Evolutionary conservation across 2,888 invertebrate genomes (phyloP), one percentile per base, ranked within the genome.

Genomic region (Oscheius sp.): DNA sequence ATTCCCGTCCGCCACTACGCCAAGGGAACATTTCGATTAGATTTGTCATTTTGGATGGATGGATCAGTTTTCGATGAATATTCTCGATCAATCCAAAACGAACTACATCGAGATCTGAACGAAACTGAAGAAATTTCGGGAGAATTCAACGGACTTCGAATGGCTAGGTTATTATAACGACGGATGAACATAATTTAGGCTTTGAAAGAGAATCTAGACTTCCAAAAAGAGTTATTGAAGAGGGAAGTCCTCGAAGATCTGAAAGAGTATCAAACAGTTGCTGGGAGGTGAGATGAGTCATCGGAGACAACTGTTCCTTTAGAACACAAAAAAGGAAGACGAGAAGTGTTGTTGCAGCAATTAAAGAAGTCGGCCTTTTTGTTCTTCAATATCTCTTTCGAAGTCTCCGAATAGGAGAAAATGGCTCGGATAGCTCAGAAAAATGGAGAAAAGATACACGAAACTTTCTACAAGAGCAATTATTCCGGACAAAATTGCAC

Each of bases 1-100:
- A 58, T 58, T 12, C 58, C 58, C 9, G 29, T 58, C 58, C 25
- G n/a, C n/a, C 29, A 58, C 27, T 27, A 27, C n/a, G 58, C 58
- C 2, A 58, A n/a, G n/a, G 58, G 58, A 25, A 58, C 27, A 29
- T 23, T 58, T 13, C 58, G 58, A 12, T 27, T 58, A 13, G 29
- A 58, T 29, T 12, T 58, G n/a, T 58, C 58, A 12, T 27, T 13
- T 1, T 58, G 58, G 58, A 29, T 58, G 58, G 58, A 58, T 27
- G 58, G 58, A 29, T 27, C 58, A 9, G 29, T 58, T 3, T 58
- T 27, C 29, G 58, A 58, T 13, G 16, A 58, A 12, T 58, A 27
- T 29, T n/a, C n/a, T 29, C 29, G n/a, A 7, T 27, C 58, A 9
- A 16, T 29, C 27, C 25, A 29, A 12, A 27, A 23, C 2, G 25